Evolutionary conservation across 2,888 invertebrate genomes (phyloP).

Genomic region (Synergus gifuensis): DNA sequence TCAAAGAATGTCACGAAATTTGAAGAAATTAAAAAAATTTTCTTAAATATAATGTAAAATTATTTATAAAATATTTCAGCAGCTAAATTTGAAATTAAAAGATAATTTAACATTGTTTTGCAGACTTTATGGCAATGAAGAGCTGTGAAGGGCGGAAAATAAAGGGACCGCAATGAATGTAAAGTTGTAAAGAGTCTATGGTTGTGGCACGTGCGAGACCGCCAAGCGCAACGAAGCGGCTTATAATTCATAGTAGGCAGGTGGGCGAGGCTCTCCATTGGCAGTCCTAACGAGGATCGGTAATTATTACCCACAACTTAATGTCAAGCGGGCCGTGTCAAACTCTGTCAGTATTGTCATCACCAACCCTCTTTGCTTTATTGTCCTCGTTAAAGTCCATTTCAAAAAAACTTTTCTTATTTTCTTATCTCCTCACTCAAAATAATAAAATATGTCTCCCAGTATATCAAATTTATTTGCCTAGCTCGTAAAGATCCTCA

Average conservation of each 20-base stretch:
- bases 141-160: constrained; percentile 10
- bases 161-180: constrained; percentile 29
- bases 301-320: constrained; percentile 73
- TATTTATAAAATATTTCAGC: not conserved
- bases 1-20: too few species aligned
- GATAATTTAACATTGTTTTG: not conserved
- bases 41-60: not conserved
- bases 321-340: constrained; percentile 64
- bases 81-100: not conserved
- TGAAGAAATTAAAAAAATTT: too few species aligned
- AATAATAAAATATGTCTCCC: not conserved
- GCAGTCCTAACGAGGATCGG: constrained; percentile 69
- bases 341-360: constrained; percentile 55
- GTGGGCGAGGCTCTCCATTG: constrained; percentile 67
- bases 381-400: constrained; percentile 44
- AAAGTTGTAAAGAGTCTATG: constrained; percentile 25
- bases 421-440: not conserved
- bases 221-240: constrained; percentile 54
- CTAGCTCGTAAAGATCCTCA: too few species aligned
- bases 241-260: constrained; percentile 63
- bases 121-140: not conserved
- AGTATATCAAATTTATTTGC: not conserved
- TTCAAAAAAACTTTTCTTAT: not conserved
- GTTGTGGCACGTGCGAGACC: constrained; percentile 54
- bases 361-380: not conserved